These are phyloP conservation scores for Rugalucina vietnamica DNA, from an alignment of 2,888 invertebrate genomes.

Conservation along the genomic window DNA sequence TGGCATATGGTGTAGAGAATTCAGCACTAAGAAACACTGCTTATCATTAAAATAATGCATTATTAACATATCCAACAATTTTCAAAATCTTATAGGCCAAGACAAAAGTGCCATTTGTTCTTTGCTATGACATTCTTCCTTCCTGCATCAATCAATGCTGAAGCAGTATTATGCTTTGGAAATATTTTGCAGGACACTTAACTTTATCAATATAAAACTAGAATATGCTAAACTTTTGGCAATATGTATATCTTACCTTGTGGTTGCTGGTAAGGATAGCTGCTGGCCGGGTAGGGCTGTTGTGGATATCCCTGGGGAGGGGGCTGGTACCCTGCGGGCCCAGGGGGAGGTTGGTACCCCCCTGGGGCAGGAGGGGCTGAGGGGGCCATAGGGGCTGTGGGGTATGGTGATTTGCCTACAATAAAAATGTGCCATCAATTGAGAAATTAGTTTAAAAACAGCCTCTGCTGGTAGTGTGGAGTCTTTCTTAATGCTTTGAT, in stretches of 20 bases:
- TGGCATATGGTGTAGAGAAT: too few species aligned
- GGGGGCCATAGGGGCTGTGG: conserved; percentile 34
- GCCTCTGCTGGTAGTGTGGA: too few species aligned
- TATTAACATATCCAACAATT: background rate
- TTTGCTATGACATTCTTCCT: too few species aligned
- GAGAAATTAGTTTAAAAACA: too few species aligned
- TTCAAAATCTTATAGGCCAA: background rate
- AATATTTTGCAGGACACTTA: too few species aligned
- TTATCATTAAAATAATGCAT: too few species aligned
- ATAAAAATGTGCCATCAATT: too few species aligned
- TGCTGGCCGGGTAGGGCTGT: conserved; percentile 43
- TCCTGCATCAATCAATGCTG: too few species aligned
- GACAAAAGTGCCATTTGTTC: background rate
- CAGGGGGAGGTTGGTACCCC: background rate
- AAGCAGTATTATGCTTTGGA: too few species aligned
- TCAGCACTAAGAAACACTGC: too few species aligned
- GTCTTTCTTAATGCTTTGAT: too few species aligned
- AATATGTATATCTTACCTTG: conserved; percentile 28
- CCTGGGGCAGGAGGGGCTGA: conserved; percentile 40
- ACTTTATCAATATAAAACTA: background rate
- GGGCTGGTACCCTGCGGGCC: background rate
- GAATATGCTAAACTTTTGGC: background rate
- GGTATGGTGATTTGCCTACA: conserved; percentile 16
- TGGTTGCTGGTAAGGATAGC: conserved; percentile 50
- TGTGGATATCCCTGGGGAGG: conserved; percentile 46